Conservation (phyloP, 2,113 vertebrate species). For the Tapirus terrestris region DNA sequence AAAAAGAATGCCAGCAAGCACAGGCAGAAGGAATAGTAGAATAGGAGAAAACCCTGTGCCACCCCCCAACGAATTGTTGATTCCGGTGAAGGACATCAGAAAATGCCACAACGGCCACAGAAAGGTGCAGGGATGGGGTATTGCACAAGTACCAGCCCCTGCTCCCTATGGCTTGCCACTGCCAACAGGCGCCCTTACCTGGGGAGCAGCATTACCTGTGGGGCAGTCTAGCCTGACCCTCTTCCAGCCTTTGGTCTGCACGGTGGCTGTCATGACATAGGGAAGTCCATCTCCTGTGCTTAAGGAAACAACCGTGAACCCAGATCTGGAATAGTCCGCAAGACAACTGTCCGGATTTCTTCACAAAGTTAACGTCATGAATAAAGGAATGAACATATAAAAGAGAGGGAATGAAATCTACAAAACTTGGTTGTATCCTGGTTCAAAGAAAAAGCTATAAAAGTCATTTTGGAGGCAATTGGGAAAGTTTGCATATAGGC, state of each 20-base stretch:
- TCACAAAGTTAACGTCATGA: not conserved
- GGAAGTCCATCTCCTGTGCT: not conserved
- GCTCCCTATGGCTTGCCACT: not conserved
- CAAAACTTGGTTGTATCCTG: not conserved
- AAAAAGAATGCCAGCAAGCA: not conserved
- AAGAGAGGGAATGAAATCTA: not conserved
- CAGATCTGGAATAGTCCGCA: too few species aligned
- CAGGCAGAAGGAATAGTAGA: too few species aligned
- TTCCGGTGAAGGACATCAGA: not conserved
- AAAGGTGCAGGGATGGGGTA: not conserved
- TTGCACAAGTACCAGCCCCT: not conserved
- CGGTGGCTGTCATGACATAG: not conserved
- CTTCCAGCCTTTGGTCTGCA: not conserved
- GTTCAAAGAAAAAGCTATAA: not conserved
- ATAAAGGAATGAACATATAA: not conserved
- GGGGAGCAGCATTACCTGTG: not conserved
- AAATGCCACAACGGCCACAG: not conserved
- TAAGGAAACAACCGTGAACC: rapidly evolving
- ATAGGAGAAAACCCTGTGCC: not conserved
- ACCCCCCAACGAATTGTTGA: not conserved
- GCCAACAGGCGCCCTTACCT: rapidly evolving
- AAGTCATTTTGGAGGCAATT: not conserved
- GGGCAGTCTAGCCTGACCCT: not conserved
- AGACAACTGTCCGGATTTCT: not conserved
- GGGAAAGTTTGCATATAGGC: not conserved